Evolutionary conservation across 1,140 invertebrate genomes (phyloP).

Genomic region (Atta texana): DNA sequence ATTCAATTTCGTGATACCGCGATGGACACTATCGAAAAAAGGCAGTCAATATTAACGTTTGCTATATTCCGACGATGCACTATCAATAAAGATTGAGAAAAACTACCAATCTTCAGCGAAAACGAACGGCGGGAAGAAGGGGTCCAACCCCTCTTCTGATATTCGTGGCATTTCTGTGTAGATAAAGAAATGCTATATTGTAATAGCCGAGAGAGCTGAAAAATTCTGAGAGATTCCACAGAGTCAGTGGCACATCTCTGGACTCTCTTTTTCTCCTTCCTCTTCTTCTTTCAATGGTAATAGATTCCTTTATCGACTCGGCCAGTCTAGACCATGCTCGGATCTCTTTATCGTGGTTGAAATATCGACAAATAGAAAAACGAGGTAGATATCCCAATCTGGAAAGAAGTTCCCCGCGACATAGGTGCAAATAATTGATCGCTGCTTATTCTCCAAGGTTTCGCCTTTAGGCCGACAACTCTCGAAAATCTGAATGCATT

Average conservation of each 20-base stretch:
- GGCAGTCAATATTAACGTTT: conserved; percentile 67
- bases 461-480: conserved; percentile 13
- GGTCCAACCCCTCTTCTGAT: conserved; percentile 8
- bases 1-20: conserved; percentile 31
- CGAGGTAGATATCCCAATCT: conserved; percentile 43
- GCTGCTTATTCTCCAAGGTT: conserved; percentile 50
- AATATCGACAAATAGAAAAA: conserved; percentile 80
- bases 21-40: conserved; percentile 12
- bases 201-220: conserved; percentile 67
- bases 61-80: conserved; percentile 41
- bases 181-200: conserved; percentile 74
- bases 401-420: conserved; percentile 69
- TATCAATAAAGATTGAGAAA: conserved; percentile 51
- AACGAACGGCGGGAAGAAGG: background rate
- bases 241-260: conserved; percentile 33
- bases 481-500: background rate
- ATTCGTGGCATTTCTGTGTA: conserved; percentile 29
- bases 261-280: conserved; percentile 12
- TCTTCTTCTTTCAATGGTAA: conserved; percentile 67
- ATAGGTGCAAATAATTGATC: conserved; percentile 74
- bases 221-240: conserved; percentile 66
- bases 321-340: conserved; percentile 62
- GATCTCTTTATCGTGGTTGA: conserved; percentile 76
- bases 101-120: conserved; percentile 56
- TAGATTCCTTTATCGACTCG: conserved; percentile 80